phyloP scores from a whole-genome alignment of 2,113 vertebrate species.

The Odontophorus gujanensis region DNA sequence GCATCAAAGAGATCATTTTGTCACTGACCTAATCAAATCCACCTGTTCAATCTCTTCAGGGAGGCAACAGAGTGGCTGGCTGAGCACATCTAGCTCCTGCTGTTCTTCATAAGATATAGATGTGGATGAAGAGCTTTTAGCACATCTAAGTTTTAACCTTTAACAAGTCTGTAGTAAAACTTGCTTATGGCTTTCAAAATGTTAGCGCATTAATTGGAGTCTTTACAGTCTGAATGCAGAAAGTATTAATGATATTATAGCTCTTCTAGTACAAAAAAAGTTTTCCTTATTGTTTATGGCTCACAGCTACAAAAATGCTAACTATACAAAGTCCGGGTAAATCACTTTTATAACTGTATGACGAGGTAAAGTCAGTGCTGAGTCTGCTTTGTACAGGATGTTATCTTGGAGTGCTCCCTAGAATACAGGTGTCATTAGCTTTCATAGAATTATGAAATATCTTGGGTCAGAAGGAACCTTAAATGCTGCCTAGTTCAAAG shows the following conservation, averaged over 20 bases:
- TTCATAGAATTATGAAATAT: background rate
- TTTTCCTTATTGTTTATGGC: background rate
- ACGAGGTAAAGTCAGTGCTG: background rate
- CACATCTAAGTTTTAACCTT: background rate
- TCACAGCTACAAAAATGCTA: background rate
- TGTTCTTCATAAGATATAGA: background rate
- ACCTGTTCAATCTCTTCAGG: rapidly evolving
- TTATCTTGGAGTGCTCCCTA: background rate
- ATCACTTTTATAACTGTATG: background rate
- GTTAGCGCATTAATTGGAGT: background rate
- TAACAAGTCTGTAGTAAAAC: background rate
- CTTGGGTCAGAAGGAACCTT: background rate
- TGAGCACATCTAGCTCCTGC: rapidly evolving
- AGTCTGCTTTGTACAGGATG: background rate
- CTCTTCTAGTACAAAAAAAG: background rate
- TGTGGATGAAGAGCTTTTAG: background rate
- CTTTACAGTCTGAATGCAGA: background rate
- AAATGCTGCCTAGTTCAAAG: too few relatives aligned
- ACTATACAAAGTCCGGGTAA: background rate
- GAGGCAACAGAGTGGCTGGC: background rate
- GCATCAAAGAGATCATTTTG: background rate
- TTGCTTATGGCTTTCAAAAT: background rate
- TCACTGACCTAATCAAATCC: background rate
- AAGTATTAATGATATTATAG: background rate
- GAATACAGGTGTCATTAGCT: background rate